Evolutionary conservation across 2,797 vertebrate species (phyloP).

Genomic region (Cryptoblepharus egeriae): DNA sequence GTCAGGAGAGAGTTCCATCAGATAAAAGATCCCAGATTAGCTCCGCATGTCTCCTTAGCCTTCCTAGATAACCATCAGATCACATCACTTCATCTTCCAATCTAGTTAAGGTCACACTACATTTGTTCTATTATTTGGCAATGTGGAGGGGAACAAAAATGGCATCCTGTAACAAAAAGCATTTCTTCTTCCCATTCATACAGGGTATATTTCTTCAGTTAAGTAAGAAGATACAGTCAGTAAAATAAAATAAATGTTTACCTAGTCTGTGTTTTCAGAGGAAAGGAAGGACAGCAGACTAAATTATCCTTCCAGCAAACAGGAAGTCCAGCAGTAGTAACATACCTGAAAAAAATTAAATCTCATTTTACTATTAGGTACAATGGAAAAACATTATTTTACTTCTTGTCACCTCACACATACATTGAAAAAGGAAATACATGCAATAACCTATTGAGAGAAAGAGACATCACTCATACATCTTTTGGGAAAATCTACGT

Average conservation of each 20-base stretch:
- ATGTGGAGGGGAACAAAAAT: slow-evolving; percentile 20
- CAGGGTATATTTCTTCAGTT: slow-evolving; percentile 40
- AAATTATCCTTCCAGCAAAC: slow-evolving; percentile 34
- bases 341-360: slow-evolving; percentile 41
- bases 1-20: background rate
- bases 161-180: slow-evolving; percentile 56
- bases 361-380: slow-evolving; percentile 33
- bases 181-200: slow-evolving; percentile 45
- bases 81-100: slow-evolving; percentile 45
- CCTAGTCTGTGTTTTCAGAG: slow-evolving; percentile 26
- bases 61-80: slow-evolving; percentile 15
- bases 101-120: slow-evolving; percentile 52
- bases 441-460: background rate
- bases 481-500: background rate
- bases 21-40: slow-evolving; percentile 6
- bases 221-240: slow-evolving; percentile 9
- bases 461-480: fast-evolving
- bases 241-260: slow-evolving; percentile 51
- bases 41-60: slow-evolving; percentile 21
- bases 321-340: slow-evolving; percentile 28
- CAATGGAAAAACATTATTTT: slow-evolving; percentile 29
- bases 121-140: slow-evolving; percentile 42
- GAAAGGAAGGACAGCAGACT: slow-evolving; percentile 43
- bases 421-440: background rate
- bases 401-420: slow-evolving; percentile 35